These are phyloP conservation scores for Brachyhypopomus occidentalis DNA, from an alignment of 2,113 vertebrate genomes.

Conservation along the genomic window DNA sequence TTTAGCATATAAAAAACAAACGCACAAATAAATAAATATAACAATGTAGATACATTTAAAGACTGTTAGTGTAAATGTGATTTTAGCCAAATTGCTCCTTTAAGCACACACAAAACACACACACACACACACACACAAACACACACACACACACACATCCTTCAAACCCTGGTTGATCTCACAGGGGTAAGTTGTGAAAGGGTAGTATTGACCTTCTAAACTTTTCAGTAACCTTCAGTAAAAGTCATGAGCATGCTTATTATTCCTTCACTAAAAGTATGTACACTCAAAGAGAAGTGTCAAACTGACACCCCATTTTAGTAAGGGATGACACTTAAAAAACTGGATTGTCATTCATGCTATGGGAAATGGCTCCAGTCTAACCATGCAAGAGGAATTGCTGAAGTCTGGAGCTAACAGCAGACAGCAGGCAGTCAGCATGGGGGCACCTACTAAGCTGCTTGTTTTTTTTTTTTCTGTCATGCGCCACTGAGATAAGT, in stretches of 20 bases:
- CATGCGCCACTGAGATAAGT: constrained; percentile 29
- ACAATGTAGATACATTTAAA: too few relatives aligned
- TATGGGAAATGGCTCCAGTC: constrained; percentile 52
- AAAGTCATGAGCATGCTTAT: constrained; percentile 43
- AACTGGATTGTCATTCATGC: constrained; percentile 52
- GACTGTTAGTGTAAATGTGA: too few relatives aligned
- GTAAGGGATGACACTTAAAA: constrained; percentile 48
- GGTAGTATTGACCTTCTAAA: constrained; percentile 43
- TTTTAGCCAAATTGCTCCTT: too few relatives aligned
- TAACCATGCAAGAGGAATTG: constrained; percentile 57
- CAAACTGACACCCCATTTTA: constrained; percentile 49
- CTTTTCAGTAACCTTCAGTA: constrained; percentile 52
- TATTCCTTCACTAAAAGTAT: constrained; percentile 32
- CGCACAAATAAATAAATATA: too few relatives aligned
- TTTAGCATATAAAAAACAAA: too few relatives aligned
- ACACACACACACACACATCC: not conserved
- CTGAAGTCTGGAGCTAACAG: constrained; percentile 37
- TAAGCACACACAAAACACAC: not conserved
- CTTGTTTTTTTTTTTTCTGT: constrained; percentile 49
- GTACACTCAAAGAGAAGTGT: constrained; percentile 46
- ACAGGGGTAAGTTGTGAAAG: constrained; percentile 29
- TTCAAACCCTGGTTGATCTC: not conserved
- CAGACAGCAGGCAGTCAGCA: constrained; percentile 47
- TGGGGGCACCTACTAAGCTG: constrained; percentile 30
- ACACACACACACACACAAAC: not conserved